These are phyloP conservation scores for Strigops habroptila DNA, from an alignment of 2,113 vertebrate genomes.

Conservation along the genomic window DNA sequence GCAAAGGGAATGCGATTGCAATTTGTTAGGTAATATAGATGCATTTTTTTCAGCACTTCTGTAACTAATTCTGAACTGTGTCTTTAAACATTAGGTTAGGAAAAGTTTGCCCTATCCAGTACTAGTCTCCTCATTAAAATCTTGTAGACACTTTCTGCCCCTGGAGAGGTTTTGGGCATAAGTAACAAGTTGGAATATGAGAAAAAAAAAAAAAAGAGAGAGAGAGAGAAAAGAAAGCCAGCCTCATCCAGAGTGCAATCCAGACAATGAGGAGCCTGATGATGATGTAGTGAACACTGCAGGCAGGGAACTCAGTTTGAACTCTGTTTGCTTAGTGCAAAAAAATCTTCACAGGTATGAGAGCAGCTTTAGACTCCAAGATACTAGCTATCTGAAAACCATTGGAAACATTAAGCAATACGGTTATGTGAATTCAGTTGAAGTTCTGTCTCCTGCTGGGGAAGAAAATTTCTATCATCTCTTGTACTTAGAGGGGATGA, in stretches of 20 bases:
- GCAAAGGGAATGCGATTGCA: not conserved
- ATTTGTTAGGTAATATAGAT: not conserved
- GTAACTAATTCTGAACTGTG: not conserved
- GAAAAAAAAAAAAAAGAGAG: not conserved
- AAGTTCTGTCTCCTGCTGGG: not conserved
- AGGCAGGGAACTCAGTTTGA: conserved; percentile 27
- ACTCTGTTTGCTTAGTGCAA: not conserved
- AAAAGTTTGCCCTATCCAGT: not conserved
- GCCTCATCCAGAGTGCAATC: not conserved
- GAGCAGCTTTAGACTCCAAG: not conserved
- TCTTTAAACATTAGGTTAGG: not conserved
- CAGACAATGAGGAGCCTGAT: conserved; percentile 25
- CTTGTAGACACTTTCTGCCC: not conserved
- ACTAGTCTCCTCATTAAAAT: not conserved
- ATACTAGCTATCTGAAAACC: not conserved
- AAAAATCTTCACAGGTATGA: conserved; percentile 16
- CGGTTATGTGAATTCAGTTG: not conserved
- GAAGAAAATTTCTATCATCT: not conserved
- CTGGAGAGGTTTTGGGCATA: conserved; percentile 13
- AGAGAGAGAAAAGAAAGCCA: not conserved
- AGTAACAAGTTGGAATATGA: not conserved
- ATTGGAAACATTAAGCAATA: not conserved
- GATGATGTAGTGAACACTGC: not conserved
- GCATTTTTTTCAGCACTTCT: not conserved
- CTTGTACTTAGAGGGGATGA: not conserved